Base-by-base conservation (phyloP, 2,113 vertebrate genomes). In the Crotalus viridis region DNA sequence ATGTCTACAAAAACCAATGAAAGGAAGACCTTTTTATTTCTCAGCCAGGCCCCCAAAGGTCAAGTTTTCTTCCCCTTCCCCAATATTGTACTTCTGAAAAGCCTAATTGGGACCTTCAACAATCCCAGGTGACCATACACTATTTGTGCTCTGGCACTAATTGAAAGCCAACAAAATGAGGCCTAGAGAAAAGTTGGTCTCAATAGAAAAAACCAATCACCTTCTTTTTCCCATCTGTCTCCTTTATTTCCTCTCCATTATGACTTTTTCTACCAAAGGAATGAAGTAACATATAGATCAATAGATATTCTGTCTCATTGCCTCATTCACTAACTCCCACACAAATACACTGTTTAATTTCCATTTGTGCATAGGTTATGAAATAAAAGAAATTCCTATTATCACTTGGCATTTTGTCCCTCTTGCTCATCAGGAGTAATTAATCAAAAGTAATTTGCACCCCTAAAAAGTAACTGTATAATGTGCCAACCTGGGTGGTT, bases 71-170 rank as follows among this genome's bases (percentile, higher is more conserved):
- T 94, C 92, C 54, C 48, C 88, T 74, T 51, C 88, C 85, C 87
- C 0, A 0, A 89, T 48, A 1, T 89, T 0, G 0, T 87, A n/a
- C 89, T 93, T 96, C 94, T 95, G 93, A 96, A 97, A 95, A 91
- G 94, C 95, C 89, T 94, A 96, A 97, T 93, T 95, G 93, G 92
- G 91, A 93, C 74, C 93, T 94, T 93, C 94, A 90, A 96, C 92
- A 92, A 86, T 92, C 91, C 95, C 90, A 96, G 94, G 94, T 95
- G 93, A 61, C 92, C 92, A 69, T 6, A 0, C 91, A 91, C 89
- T 87, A 85, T 1, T 2, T 94, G 89, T 0, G 85, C 48, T 39
- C 92, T 3, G 0, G 61, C 3, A 0, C 46, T 26, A n/a, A 55
- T 92, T 93, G 69, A 90, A 89, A 0, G 0, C 0, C 0, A 92